Percentiles rank a stretch among this genome's conserved stretches.
Conservation (phyloP, 2,113 vertebrate species). For the Diphyllodes magnificus region DNA sequence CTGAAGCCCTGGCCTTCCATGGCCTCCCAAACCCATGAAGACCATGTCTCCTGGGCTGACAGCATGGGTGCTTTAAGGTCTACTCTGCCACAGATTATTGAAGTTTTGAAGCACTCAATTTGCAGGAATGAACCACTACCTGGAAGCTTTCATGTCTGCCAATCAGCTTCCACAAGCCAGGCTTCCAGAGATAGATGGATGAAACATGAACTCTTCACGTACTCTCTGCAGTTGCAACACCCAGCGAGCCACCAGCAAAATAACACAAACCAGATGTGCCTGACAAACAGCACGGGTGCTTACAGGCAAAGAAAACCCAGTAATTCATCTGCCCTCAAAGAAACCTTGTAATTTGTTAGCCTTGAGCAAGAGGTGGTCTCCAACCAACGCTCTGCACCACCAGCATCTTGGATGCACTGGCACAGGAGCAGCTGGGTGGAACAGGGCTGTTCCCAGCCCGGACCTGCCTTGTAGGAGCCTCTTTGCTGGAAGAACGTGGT, state of each 20-base stretch:
- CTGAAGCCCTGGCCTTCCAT: not conserved
- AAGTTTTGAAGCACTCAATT: not conserved
- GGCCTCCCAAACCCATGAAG: not conserved
- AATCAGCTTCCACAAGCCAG: not conserved
- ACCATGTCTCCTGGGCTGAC: not conserved
- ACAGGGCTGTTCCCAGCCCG: not conserved
- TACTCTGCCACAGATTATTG: not conserved
- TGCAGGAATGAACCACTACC: not conserved
- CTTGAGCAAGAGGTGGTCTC: not conserved
- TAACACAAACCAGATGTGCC: not conserved
- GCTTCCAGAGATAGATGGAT: fast-evolving
- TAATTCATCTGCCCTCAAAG: not conserved
- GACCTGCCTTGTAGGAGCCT: not conserved
- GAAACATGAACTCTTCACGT: not conserved
- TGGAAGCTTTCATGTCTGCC: not conserved
- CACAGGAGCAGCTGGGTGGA: not conserved
- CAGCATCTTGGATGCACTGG: not conserved
- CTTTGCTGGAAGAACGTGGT: fast-evolving
- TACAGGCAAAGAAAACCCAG: not conserved
- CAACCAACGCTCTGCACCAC: not conserved
- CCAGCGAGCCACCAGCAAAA: not conserved
- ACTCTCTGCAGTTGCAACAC: not conserved
- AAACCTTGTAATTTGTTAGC: not conserved
- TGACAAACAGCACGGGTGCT: not conserved
- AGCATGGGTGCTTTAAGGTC: not conserved